Base-by-base conservation (phyloP, 37 sponge, comb jelly and placozoan species). In the Agelas oroides region DNA sequence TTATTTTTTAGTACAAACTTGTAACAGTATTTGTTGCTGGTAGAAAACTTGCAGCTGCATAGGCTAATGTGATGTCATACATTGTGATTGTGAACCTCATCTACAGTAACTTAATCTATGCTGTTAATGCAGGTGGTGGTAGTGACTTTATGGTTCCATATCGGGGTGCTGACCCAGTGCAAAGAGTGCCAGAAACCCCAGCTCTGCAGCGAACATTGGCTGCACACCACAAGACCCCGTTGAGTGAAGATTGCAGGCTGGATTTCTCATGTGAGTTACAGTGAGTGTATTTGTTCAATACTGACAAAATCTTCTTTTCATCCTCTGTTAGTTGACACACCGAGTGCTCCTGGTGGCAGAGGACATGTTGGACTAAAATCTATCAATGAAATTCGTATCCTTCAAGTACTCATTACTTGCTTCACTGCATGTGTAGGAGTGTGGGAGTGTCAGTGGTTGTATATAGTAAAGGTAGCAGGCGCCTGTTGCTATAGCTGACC, bases 381-480 rank as follows among this genome's bases (percentile, higher is more conserved):
- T 36, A 75, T 94, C 38, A 78, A 56, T 66, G 95, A 91, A 79
- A 84, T 94, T 38, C 92, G 95, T 94, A 91, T 84, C 86, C 86
- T 84, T 62, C 24, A 18, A 37, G 28, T 41, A 73, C 2, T 40
- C 5, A 56, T 41, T 60, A n/a, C 20, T 18, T 59, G 37, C n/a
- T 31, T 61, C 6, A 1, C 13, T 38, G 59, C 39, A 38, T 19
- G 46, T 46, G 46, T 8, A n/a, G n/a, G n/a, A n/a, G n/a, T n/a
- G n/a, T n/a, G n/a, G n/a, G n/a, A n/a, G n/a, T n/a, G n/a, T n/a
- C n/a, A n/a, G n/a, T n/a, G n/a, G n/a, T n/a, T n/a, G n/a, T n/a
- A n/a, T n/a, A n/a, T n/a, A n/a, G n/a, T n/a, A n/a, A n/a, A n/a
- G n/a, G n/a, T n/a, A n/a, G n/a, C n/a, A n/a, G n/a, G n/a, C n/a